phyloP scores from a whole-genome alignment of 2,797 vertebrate species.

The Lithobates pipiens region DNA sequence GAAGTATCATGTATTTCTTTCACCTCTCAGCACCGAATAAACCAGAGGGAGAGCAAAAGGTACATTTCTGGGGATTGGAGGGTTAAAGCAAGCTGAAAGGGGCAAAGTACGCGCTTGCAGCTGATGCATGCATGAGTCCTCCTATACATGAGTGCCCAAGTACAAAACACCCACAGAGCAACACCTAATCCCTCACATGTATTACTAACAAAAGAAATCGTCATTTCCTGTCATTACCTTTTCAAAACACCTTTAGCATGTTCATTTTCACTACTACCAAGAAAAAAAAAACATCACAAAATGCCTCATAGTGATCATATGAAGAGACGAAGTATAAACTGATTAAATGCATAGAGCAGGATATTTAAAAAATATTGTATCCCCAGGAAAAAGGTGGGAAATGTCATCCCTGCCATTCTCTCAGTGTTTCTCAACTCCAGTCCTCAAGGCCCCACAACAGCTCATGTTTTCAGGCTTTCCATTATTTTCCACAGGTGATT shows the following conservation, averaged over 20 bases:
- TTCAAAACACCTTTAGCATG: slow-evolving; percentile 68
- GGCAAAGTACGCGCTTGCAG: not conserved
- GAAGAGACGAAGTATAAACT: not conserved
- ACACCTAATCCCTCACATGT: slow-evolving; percentile 67
- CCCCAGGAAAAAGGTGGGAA: not conserved
- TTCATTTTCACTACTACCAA: slow-evolving; percentile 67
- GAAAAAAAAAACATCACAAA: slow-evolving; percentile 60
- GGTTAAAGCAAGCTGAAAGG: no score
- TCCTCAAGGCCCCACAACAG: no score
- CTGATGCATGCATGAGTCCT: not conserved
- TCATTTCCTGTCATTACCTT: slow-evolving; percentile 69
- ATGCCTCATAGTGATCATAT: slow-evolving; percentile 43
- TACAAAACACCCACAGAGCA: not conserved
- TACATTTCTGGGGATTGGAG: no score
- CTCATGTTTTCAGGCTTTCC: no score
- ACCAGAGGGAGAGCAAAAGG: no score
- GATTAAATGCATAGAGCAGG: not conserved
- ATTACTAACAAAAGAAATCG: slow-evolving; percentile 69
- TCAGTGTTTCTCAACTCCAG: no score
- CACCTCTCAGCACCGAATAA: no score
- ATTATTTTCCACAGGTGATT: no score
- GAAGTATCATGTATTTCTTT: no score
- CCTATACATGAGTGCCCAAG: not conserved
- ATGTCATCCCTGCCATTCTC: not conserved
- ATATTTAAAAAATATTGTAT: not conserved